A percentile compares a stretch with the other conserved stretches of the same genome.
Evolutionary conservation across 2,113 vertebrate species (phyloP).

Genomic region (Catharus fuscescens): DNA sequence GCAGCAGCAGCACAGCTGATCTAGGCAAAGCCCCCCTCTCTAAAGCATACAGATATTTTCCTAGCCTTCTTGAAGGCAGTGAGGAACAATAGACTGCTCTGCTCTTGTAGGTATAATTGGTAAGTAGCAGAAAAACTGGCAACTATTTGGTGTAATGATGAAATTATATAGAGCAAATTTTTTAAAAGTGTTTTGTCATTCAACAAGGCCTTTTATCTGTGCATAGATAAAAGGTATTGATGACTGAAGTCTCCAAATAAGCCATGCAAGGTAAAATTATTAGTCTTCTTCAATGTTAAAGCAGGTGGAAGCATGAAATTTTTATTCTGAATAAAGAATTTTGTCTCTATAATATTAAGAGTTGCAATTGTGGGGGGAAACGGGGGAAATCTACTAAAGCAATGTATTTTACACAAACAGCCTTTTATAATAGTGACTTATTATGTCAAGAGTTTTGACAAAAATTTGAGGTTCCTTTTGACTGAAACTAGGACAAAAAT

Average conservation of each 20-base stretch:
- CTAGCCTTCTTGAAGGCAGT: not conserved
- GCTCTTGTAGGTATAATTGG: not conserved
- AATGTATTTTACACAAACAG: not conserved
- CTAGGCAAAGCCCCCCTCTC: fast-evolving
- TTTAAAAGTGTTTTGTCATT: not conserved
- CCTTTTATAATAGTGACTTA: not conserved
- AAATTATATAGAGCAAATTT: not conserved
- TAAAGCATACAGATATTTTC: not conserved
- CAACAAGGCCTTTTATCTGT: not conserved
- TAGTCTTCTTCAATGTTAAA: not conserved
- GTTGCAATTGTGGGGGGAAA: not conserved
- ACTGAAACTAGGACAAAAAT: not conserved
- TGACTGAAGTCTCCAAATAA: not conserved
- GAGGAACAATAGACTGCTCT: not conserved
- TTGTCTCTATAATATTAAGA: not conserved
- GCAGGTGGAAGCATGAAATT: not conserved
- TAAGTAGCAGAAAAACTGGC: not conserved
- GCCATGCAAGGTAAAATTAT: not conserved
- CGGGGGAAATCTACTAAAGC: not conserved
- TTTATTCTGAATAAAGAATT: not conserved
- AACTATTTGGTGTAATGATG: not conserved
- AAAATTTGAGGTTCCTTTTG: not conserved
- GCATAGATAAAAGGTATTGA: not conserved
- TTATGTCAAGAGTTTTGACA: not conserved
- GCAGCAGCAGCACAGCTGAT: not conserved